A percentile compares a stretch with the other conserved stretches of the same genome.
These are phyloP conservation scores for Arctia plantaginis DNA, from an alignment of 2,888 invertebrate species.

Conservation along the genomic window DNA sequence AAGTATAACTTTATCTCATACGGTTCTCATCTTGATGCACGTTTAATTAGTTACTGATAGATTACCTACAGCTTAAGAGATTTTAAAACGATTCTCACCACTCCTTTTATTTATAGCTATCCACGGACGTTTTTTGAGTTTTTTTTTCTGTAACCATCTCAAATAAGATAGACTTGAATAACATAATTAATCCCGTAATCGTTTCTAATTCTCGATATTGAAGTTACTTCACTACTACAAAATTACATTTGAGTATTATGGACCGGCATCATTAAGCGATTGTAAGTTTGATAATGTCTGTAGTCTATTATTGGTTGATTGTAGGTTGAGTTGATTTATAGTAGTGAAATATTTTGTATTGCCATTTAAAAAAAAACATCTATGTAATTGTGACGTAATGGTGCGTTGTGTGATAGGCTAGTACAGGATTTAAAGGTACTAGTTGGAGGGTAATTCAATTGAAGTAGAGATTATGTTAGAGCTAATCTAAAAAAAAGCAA, in stretches of 20 bases:
- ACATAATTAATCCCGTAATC: background rate
- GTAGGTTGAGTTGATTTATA: slow-evolving; percentile 1
- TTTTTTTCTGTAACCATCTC: background rate
- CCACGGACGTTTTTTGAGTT: background rate
- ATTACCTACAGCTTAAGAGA: background rate
- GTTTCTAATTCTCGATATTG: background rate
- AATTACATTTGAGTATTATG: slow-evolving; percentile 2
- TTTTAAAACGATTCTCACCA: background rate
- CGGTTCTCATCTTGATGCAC: background rate
- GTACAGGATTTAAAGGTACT: background rate
- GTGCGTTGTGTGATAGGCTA: background rate
- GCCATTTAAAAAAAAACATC: background rate
- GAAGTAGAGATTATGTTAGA: background rate
- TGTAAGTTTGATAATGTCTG: slow-evolving; percentile 4
- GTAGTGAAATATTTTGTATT: slow-evolving; percentile 1
- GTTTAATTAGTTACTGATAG: background rate
- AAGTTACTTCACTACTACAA: background rate
- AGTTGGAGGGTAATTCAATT: background rate
- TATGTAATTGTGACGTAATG: background rate
- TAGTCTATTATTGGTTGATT: slow-evolving; percentile 1
- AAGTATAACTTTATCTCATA: slow-evolving; percentile 36
- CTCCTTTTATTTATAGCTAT: background rate
- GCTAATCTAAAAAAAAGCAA: background rate
- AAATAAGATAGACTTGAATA: background rate
- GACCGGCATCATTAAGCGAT: background rate